phyloP scores from a whole-genome alignment of 2,888 invertebrate species.

The Synanthedon formicaeformis region DNA sequence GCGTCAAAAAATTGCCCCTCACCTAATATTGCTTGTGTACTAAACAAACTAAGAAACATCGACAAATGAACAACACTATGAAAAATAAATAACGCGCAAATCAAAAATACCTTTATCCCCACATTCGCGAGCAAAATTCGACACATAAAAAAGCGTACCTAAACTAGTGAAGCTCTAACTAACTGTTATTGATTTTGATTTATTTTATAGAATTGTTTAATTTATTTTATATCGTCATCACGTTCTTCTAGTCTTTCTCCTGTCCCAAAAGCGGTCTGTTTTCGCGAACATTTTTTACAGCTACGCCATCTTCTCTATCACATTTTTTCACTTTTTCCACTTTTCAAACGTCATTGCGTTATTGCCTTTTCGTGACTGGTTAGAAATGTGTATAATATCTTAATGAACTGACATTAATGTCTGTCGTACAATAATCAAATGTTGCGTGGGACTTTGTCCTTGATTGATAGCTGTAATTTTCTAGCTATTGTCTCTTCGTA shows the following conservation, averaged over 20 bases:
- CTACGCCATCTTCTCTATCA: slow-evolving; percentile 9
- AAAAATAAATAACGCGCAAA: slow-evolving; percentile 31
- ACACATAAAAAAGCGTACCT: slow-evolving; percentile 59
- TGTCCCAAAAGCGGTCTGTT: slow-evolving; percentile 53
- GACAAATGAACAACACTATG: not conserved
- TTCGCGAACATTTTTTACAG: slow-evolving; percentile 40
- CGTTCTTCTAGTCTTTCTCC: slow-evolving; percentile 41
- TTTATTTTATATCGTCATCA: slow-evolving; percentile 45
- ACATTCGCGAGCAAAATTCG: slow-evolving; percentile 22
- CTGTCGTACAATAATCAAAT: slow-evolving; percentile 22
- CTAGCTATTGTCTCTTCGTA: slow-evolving; percentile 20
- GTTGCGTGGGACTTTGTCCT: slow-evolving; percentile 17
- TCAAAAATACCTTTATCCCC: slow-evolving; percentile 22
- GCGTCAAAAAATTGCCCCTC: slow-evolving; percentile 13
- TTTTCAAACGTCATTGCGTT: slow-evolving; percentile 15
- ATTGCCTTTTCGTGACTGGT: slow-evolving; percentile 15
- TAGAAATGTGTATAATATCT: slow-evolving; percentile 3
- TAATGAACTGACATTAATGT: slow-evolving; percentile 21
- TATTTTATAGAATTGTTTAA: slow-evolving; percentile 46
- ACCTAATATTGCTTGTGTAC: slow-evolving; percentile 42
- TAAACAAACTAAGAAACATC: slow-evolving; percentile 7
- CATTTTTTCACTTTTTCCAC: slow-evolving; percentile 21
- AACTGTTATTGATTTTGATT: slow-evolving; percentile 16
- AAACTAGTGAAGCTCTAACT: slow-evolving; percentile 30
- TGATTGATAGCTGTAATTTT: slow-evolving; percentile 25